Evolutionary conservation across 2,888 invertebrate species (phyloP).

Genomic region (Hermodice carunculata): DNA sequence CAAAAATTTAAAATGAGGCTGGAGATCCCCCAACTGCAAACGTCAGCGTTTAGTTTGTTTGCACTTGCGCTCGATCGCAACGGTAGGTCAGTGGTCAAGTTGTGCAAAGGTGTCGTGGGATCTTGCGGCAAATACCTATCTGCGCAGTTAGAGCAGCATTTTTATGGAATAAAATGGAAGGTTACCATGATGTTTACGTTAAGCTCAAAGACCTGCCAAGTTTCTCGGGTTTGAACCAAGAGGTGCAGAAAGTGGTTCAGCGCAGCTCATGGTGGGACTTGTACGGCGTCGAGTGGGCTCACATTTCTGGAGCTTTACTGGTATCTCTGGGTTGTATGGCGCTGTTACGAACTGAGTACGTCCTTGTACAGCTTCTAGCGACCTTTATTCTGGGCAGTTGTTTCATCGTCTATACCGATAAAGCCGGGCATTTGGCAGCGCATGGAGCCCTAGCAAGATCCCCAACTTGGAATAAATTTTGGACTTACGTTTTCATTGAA

Average conservation of each 20-base stretch:
- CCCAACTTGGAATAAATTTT: slow-evolving; percentile 39
- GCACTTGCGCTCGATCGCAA: too few relatives aligned
- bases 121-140: too few relatives aligned
- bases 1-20: too few relatives aligned
- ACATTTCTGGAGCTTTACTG: slow-evolving; percentile 36
- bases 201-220: slow-evolving; percentile 53
- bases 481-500: slow-evolving; percentile 51
- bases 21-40: too few relatives aligned
- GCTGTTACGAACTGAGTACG: slow-evolving; percentile 39
- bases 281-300: slow-evolving; percentile 57
- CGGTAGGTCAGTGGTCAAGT: too few relatives aligned
- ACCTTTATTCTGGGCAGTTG: slow-evolving; percentile 52
- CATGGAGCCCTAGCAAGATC: slow-evolving; percentile 53
- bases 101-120: too few relatives aligned
- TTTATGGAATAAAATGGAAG: not conserved
- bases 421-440: slow-evolving; percentile 55
- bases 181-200: slow-evolving; percentile 42
- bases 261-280: slow-evolving; percentile 56
- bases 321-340: slow-evolving; percentile 25
- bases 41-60: too few relatives aligned
- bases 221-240: slow-evolving; percentile 46
- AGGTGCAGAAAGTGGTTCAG: slow-evolving; percentile 48
- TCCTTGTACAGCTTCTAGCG: slow-evolving; percentile 38
- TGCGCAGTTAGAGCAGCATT: too few relatives aligned
- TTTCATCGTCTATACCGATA: slow-evolving; percentile 48